phyloP scores from a whole-genome alignment of 2,113 vertebrate genomes.

The Indicator indicator region DNA sequence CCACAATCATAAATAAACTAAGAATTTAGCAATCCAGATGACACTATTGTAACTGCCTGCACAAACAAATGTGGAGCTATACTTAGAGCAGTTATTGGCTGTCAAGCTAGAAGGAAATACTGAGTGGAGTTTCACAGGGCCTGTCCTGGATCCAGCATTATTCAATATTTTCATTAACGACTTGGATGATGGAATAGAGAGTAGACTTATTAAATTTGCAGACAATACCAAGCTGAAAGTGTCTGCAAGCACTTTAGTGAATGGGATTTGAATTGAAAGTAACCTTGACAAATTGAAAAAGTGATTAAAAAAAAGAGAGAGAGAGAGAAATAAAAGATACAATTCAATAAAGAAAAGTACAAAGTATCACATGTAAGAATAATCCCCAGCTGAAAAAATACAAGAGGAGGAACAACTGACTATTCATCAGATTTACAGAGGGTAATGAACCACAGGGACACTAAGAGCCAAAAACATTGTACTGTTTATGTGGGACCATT shows the following conservation, averaged over 20 bases:
- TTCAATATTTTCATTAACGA: slow-evolving; percentile 64
- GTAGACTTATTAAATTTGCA: slow-evolving; percentile 54
- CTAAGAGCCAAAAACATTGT: background rate
- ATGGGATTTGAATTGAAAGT: slow-evolving; percentile 54
- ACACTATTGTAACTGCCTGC: background rate
- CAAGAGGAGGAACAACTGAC: background rate
- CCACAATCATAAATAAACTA: background rate
- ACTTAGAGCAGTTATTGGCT: background rate
- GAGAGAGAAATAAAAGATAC: background rate
- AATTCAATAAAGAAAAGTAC: slow-evolving; percentile 17
- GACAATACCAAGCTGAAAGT: slow-evolving; percentile 48
- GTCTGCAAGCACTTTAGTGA: slow-evolving; percentile 55
- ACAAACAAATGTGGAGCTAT: background rate
- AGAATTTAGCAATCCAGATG: background rate
- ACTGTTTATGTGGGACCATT: background rate
- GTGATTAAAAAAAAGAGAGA: background rate
- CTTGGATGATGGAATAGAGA: slow-evolving; percentile 60
- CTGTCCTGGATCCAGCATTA: slow-evolving; percentile 29
- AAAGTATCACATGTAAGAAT: background rate
- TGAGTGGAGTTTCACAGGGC: background rate
- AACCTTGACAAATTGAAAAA: slow-evolving; percentile 56
- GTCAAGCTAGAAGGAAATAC: background rate
- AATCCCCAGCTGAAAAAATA: background rate
- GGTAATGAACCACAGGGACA: background rate
- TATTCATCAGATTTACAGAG: background rate